Conservation (phyloP, 2,797 vertebrate genomes). For the Synaphobranchus kaupii region DNA sequence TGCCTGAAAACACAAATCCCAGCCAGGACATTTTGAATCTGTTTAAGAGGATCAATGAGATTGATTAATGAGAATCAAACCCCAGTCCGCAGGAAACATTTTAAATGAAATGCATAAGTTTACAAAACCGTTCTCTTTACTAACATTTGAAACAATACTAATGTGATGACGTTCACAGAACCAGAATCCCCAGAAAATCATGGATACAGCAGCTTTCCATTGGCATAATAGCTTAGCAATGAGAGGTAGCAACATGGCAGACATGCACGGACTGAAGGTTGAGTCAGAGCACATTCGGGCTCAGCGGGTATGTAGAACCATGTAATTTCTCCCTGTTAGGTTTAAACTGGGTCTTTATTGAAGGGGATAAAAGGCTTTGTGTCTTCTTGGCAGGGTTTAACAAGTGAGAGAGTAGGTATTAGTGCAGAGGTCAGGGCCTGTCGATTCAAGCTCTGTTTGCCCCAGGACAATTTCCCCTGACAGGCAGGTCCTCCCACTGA, state of each 20-base stretch:
- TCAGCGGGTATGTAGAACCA: constrained; percentile 16
- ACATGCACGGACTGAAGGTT: not conserved
- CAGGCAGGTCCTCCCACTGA: not conserved
- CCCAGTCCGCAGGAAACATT: not conserved
- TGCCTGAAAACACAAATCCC: not conserved
- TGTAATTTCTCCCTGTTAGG: constrained; percentile 7
- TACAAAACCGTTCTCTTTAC: no score
- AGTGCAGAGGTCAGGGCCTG: constrained; percentile 17
- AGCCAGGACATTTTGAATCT: no score
- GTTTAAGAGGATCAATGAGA: not conserved
- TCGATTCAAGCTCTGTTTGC: not conserved
- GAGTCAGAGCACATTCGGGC: not conserved
- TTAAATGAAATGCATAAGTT: not conserved
- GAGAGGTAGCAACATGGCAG: not conserved
- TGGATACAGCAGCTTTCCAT: not conserved
- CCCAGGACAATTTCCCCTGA: constrained; percentile 19
- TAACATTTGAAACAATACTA: not conserved
- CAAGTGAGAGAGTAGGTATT: not conserved
- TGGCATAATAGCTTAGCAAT: not conserved
- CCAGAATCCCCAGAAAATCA: not conserved
- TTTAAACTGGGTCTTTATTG: constrained; percentile 15
- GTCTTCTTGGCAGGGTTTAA: constrained; percentile 23
- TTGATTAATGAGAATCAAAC: not conserved
- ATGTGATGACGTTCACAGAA: no score
- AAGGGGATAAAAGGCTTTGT: constrained; percentile 23